Evolutionary conservation across 2,113 vertebrate species (phyloP), one percentile per base, ranked within the genome.

Genomic region (Campylorhamphus procurvoides): DNA sequence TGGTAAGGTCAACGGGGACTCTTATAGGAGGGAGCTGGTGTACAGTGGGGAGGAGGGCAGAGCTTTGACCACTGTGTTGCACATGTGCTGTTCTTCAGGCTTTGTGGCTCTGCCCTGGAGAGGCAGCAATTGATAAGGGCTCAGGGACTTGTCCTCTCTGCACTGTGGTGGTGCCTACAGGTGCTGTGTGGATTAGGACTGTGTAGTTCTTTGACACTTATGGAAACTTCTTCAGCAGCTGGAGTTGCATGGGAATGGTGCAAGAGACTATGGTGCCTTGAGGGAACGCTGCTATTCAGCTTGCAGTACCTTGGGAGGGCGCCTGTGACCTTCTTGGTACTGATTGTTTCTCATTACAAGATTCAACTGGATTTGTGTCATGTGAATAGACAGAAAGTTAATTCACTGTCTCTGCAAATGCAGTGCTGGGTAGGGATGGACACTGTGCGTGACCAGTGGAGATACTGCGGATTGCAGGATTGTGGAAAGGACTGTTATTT

Each of bases 381-480:
- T 3, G 0, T 4, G 0, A 55, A 67, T 6, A 78, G 40, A 20
- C 31, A 62, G 40, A 40, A 75, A 66, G n/a, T 49, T 76, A 35
- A 55, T 79, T 82, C 5, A 12, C 12, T 11, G 28, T 76, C 69
- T 81, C 3, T 6, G 53, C 39, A 72, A 68, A 37, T 53, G 31
- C 49, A 1, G 4, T 58, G 1, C 28, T 33, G 47, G 7, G 8
- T 73, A 24, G 52, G 24, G 28, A 18, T 24, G 20, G 72, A 37
- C n/a, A 1, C 7, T 10, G 24, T 42, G 14, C 0, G 0, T 93
- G 78, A 73, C 52, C 17, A 35, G 0, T 9, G 19, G 66, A 56
- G 11, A 25, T 42, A 12, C 47, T 1, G 3, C 67, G 35, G 58
- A 9, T 1, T 71, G 39, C 0, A 0, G 42, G 18, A 9, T 58